Evolutionary conservation across 1,140 invertebrate species (phyloP).

Genomic region (Whitmania pigra): DNA sequence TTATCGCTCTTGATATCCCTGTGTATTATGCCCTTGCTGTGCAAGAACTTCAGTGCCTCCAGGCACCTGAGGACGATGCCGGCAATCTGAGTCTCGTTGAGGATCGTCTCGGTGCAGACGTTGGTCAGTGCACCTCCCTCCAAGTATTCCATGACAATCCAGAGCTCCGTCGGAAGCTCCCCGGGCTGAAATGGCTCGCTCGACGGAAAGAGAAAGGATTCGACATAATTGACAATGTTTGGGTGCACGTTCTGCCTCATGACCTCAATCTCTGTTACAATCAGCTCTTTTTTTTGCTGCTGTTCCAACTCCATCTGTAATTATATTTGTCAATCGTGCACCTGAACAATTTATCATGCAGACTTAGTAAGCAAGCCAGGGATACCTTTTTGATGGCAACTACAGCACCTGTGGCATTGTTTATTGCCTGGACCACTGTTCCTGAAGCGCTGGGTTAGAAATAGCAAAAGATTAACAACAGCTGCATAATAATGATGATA

Average conservation of each 20-base stretch:
- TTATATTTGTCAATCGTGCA: not conserved
- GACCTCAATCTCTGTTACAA: slow-evolving; percentile 47
- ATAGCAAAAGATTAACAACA: not conserved
- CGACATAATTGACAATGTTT: slow-evolving; percentile 59
- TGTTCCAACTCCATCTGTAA: slow-evolving; percentile 44
- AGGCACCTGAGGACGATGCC: slow-evolving; percentile 71
- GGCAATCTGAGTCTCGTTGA: slow-evolving; percentile 76
- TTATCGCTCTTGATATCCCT: slow-evolving; percentile 44
- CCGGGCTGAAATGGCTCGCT: not conserved
- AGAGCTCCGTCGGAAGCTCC: slow-evolving; percentile 25
- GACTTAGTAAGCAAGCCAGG: not conserved
- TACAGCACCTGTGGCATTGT: slow-evolving; percentile 31
- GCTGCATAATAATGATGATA: not conserved
- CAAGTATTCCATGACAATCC: slow-evolving; percentile 49
- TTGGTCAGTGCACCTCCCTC: slow-evolving; percentile 47
- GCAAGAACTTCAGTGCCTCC: slow-evolving; percentile 16
- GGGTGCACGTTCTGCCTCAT: slow-evolving; percentile 34
- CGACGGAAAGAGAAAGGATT: slow-evolving; percentile 66
- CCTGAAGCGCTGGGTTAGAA: slow-evolving; percentile 40
- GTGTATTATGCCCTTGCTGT: slow-evolving; percentile 14
- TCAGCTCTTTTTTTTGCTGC: slow-evolving; percentile 47
- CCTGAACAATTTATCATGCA: not conserved
- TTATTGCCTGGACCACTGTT: slow-evolving; percentile 40
- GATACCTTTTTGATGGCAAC: slow-evolving; percentile 43
- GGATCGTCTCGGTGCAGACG: slow-evolving; percentile 47